Evolutionary conservation across 2,113 vertebrate species (phyloP).

Genomic region (Malurus elegans): DNA sequence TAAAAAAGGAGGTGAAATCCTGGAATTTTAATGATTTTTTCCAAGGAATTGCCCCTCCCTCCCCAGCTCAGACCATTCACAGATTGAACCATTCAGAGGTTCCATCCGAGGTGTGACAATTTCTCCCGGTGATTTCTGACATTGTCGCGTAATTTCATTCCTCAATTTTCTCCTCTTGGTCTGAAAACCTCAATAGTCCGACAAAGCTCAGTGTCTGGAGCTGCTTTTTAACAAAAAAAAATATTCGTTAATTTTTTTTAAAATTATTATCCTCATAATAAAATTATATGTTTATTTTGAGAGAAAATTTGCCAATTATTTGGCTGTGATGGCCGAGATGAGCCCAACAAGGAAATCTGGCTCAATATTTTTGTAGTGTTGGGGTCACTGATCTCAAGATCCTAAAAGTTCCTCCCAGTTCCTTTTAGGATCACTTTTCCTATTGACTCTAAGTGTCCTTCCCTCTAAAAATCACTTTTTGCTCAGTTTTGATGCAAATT

Average conservation of each 20-base stretch:
- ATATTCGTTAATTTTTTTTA: too few species aligned
- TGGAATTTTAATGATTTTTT: not conserved
- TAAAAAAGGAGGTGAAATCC: not conserved
- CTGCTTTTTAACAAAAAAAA: not conserved
- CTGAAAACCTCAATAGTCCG: not conserved
- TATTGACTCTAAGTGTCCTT: not conserved
- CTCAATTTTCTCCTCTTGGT: not conserved
- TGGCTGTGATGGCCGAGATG: not conserved
- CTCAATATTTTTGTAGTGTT: not conserved
- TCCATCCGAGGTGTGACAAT: not conserved
- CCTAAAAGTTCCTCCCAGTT: not conserved
- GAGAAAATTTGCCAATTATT: not conserved
- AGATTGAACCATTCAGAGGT: not conserved
- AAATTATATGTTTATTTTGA: fast-evolving
- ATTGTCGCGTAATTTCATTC: not conserved
- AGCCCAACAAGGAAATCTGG: not conserved
- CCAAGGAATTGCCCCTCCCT: not conserved
- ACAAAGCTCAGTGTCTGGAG: fast-evolving
- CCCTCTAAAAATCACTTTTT: not conserved
- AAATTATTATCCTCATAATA: too few species aligned
- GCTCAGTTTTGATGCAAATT: fast-evolving
- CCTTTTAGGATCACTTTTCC: not conserved
- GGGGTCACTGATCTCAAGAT: not conserved
- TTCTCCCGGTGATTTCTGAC: not conserved
- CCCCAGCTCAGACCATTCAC: not conserved